These are phyloP conservation scores for Aleiodes sp. DNA, from an alignment of 1,140 invertebrate genomes.

Conservation along the genomic window DNA sequence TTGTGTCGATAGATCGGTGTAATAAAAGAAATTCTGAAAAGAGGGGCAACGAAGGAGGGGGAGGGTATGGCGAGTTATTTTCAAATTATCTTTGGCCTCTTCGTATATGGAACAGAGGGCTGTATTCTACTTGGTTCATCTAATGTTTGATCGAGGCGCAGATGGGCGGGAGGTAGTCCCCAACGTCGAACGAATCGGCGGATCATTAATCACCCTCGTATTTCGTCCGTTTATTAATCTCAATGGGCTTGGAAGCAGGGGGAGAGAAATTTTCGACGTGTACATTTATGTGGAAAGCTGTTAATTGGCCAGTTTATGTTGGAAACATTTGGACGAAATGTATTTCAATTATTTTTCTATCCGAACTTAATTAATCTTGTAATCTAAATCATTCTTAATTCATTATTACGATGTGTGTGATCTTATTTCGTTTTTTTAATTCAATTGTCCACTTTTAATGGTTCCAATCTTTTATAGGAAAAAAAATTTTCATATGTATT, in stretches of 20 bases:
- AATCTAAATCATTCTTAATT: too few relatives aligned
- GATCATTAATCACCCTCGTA: slow-evolving; percentile 23
- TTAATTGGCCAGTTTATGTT: too few relatives aligned
- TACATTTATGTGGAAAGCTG: not conserved
- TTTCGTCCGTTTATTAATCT: slow-evolving; percentile 25
- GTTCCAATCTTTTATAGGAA: too few relatives aligned
- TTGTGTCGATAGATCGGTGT: not conserved
- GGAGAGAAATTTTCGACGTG: not conserved
- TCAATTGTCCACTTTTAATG: too few relatives aligned
- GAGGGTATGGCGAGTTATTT: slow-evolving; percentile 28
- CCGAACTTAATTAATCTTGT: not conserved
- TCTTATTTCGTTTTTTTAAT: too few relatives aligned
- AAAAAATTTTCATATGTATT: too few relatives aligned
- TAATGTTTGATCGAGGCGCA: slow-evolving; percentile 16
- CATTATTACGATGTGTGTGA: too few relatives aligned
- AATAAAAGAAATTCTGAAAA: not conserved
- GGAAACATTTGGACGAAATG: too few relatives aligned
- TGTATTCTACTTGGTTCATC: too few relatives aligned
- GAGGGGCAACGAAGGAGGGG: too few relatives aligned
- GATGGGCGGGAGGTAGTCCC: slow-evolving; percentile 17
- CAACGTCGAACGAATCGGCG: slow-evolving; percentile 24
- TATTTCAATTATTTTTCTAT: too few relatives aligned
- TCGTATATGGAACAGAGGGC: not conserved
- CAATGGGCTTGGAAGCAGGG: not conserved
- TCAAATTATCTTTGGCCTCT: slow-evolving; percentile 33